Evolutionary conservation across 2,888 invertebrate genomes (phyloP), one percentile per base, ranked within the genome.

Genomic region (Podotricha telesiphe): DNA sequence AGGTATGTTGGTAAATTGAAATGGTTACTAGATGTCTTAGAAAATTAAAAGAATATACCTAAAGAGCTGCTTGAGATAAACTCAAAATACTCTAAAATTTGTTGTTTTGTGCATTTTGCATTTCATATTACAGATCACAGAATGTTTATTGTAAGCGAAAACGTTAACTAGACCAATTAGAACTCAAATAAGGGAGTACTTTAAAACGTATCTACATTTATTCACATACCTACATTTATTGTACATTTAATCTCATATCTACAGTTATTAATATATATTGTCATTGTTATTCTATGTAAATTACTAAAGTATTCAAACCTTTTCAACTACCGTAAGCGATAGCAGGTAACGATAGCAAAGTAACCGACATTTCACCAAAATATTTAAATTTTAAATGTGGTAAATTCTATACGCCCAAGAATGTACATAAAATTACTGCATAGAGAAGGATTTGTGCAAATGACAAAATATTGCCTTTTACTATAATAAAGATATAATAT

Each of bases 321-420:
- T 53, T 53, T 53, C n/a, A 53, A 34, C n/a, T 22, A 34, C 53
- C n/a, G n/a, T 55, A 34, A 55, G 8, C 17, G 34, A 55, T 53
- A 17, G 17, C 34, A 37, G 34, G n/a, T 5, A 34, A 34, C 28
- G 53, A 53, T 53, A 34, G 28, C 10, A 34, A 17, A 11, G 11
- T 37, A 8, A 45, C 6, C 22, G 22, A 28, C 20, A 59, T 22
- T 20, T 28, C 45, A 22, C 42, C n/a, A 17, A 45, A 59, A 45
- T 59, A 59, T 59, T 59, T 58, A 45, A 20, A 42, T 45, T 45
- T 45, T 45, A 45, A 59, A 59, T 59, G n/a, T 45, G 59, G 59
- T 45, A 45, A 45, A 59, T n/a, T 22, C 45, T 22, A 15, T 55
- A 55, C 34, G 34, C 55, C 55, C n/a, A 55, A 17, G 55, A 55